Evolutionary conservation across 2,888 invertebrate genomes (phyloP).

Genomic region (Charanyca ferruginea): DNA sequence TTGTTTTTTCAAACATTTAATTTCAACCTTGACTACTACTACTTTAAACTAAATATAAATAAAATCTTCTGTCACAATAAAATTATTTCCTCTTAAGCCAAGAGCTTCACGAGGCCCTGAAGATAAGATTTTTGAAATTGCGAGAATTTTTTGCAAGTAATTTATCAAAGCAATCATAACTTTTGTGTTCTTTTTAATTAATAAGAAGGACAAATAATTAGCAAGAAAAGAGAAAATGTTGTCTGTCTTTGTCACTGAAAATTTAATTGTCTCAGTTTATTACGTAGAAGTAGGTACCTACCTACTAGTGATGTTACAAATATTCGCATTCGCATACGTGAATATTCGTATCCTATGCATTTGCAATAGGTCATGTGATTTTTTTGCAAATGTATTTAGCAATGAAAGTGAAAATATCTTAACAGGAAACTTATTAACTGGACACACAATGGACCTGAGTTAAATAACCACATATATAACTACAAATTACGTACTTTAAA

Average conservation of each 20-base stretch:
- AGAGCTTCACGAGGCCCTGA: neutral
- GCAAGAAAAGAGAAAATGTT: conserved; percentile 3
- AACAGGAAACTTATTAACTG: no score
- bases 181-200: conserved; percentile 30
- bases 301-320: no score
- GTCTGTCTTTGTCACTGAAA: conserved; percentile 1
- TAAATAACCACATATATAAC: no score
- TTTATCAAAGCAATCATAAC: conserved; percentile 4
- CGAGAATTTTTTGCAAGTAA: neutral
- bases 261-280: neutral
- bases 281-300: neutral
- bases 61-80: neutral
- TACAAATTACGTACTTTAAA: no score
- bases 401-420: no score
- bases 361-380: no score
- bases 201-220: conserved; percentile 16
- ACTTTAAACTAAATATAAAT: conserved; percentile 20
- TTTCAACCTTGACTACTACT: neutral
- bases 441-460: no score
- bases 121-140: conserved; percentile 5
- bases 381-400: no score
- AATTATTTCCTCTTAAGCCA: conserved; percentile 2
- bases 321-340: no score
- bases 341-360: no score
- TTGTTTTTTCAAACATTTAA: neutral